These are phyloP conservation scores for Schizopygopsis pylzovi DNA, from an alignment of 2,797 vertebrate species.

Conservation along the genomic window DNA sequence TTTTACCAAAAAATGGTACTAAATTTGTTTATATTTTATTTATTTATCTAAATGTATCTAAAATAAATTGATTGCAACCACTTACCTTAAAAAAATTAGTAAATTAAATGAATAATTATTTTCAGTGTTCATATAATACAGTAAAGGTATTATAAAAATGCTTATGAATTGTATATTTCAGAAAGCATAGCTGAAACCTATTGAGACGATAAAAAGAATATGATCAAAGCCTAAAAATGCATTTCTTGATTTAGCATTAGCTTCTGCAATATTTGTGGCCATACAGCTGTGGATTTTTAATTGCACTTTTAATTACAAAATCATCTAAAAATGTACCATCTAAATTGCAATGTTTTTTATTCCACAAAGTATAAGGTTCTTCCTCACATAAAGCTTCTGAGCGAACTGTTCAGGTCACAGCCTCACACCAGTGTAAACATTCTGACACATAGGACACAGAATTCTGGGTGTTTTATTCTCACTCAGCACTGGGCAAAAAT, in stretches of 20 bases:
- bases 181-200: background rate
- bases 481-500: conserved; percentile 10
- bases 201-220: background rate
- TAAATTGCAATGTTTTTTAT: background rate
- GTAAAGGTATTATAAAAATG: background rate
- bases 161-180: background rate
- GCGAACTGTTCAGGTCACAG: background rate
- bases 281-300: background rate
- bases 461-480: conserved; percentile 4
- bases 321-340: background rate
- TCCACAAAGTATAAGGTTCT: background rate
- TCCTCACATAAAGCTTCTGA: background rate
- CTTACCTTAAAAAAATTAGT: too few species aligned
- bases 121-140: background rate
- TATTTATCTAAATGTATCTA: too few species aligned
- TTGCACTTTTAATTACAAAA: background rate
- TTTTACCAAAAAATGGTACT: background rate
- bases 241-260: background rate
- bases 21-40: too few species aligned
- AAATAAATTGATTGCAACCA: too few species aligned
- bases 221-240: background rate
- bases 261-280: conserved; percentile 1
- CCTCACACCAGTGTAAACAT: conserved; percentile 19
- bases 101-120: too few species aligned
- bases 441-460: conserved; percentile 13